Evolutionary conservation across 2,113 vertebrate species (phyloP).

Genomic region (Chionis minor): DNA sequence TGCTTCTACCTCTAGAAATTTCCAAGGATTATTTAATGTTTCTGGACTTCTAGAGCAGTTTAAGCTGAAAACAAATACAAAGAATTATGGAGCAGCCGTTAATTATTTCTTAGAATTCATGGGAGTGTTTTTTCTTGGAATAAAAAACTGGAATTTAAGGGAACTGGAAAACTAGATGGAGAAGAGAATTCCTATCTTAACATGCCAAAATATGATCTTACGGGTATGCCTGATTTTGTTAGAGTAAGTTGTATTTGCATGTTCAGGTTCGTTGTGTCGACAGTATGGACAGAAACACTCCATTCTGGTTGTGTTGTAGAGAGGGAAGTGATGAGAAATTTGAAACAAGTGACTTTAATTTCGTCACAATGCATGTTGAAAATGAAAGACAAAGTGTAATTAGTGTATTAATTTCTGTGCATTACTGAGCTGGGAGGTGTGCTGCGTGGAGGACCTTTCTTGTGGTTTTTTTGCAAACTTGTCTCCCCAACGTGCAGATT

Average conservation of each 20-base stretch:
- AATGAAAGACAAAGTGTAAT: not conserved
- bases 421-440: not conserved
- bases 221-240: not conserved
- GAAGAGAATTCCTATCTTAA: not conserved
- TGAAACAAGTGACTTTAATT: not conserved
- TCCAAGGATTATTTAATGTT: not conserved
- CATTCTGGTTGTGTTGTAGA: not conserved
- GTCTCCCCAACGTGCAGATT: rapidly evolving
- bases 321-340: not conserved
- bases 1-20: not conserved
- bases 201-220: not conserved
- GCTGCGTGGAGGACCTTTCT: not conserved
- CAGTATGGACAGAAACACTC: not conserved
- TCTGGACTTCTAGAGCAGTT: not conserved
- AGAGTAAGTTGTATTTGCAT: not conserved
- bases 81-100: not conserved
- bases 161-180: not conserved
- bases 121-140: not conserved
- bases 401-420: not conserved
- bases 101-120: not conserved
- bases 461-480: not conserved
- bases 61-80: not conserved
- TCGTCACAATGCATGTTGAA: not conserved
- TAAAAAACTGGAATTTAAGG: not conserved
- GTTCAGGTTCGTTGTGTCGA: not conserved